Base-by-base conservation (phyloP, 2,888 invertebrate genomes). In the Melinaea marsaeus region DNA sequence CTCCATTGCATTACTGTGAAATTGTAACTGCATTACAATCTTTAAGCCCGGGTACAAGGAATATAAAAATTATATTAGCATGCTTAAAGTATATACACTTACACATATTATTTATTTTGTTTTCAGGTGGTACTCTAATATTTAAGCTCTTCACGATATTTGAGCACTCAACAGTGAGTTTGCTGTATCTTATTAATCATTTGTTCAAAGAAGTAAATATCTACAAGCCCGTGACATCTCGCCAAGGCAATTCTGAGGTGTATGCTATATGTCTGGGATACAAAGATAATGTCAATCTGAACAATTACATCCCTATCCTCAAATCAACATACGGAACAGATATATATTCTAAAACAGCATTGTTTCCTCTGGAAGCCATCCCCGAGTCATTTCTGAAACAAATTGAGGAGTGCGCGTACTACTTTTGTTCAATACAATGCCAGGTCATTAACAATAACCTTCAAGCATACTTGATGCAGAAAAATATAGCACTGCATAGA, bases 191-290 rank as follows among this genome's bases (percentile, higher is more conserved):
- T 9, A 88, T 99, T 3, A 94, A 94, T 73, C 94, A 95, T 73
- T 75, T 92, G 13, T 99, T 99, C 80, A 79, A 91, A 42, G 87
- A 93, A 78, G 94, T 98, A 0, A 90, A 93, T 71, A 90, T 96
- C 22, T 95, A 94, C 79, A 99, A 99, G 80, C 98, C 99, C 0
- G 94, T 94, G 0, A 96, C 97, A 0, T 98, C 98, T n/a, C 96
- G 97, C 78, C 95, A 95, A 76, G 98, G 98, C 6, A 99, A 99
- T 84, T 98, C 98, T 0, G 99, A 99, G 85, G 93, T 96, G 0
- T 99, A 99, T 78, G 92, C 97, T 0, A 89, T 98, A 37, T 96
- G 95, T 74, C 79, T 93, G 35, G 88, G 90, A 33, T 95, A 92
- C 76, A 90, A 90, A 71, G 94, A 93, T 2, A 74, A 72, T 13